phyloP scores from a whole-genome alignment of 2,797 vertebrate genomes.

The Phrynocephalus forsythii region DNA sequence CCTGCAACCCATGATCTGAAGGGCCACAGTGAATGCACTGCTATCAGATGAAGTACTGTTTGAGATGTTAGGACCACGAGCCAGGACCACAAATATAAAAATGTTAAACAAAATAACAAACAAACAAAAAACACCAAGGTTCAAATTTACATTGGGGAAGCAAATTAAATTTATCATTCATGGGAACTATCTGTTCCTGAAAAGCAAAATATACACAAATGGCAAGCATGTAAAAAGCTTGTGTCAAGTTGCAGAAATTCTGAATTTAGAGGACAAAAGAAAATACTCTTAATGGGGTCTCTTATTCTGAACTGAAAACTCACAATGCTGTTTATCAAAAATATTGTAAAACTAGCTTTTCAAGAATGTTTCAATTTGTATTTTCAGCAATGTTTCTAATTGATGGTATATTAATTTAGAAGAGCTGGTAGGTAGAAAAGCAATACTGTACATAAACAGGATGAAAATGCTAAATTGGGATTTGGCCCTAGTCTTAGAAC shows the following conservation, averaged over 20 bases:
- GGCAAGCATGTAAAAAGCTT: background rate
- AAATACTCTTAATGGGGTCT: background rate
- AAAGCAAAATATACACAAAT: background rate
- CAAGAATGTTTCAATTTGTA: too few relatives aligned
- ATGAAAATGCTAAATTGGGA: background rate
- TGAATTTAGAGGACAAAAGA: background rate
- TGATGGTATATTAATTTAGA: too few relatives aligned
- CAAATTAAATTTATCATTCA: background rate
- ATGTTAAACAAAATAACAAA: too few relatives aligned
- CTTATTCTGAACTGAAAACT: background rate
- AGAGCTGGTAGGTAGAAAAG: too few relatives aligned
- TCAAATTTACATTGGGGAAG: background rate
- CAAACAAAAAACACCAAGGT: background rate
- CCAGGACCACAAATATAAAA: too few relatives aligned
- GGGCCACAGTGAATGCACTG: too few relatives aligned
- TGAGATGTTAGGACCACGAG: too few relatives aligned
- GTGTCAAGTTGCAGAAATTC: background rate
- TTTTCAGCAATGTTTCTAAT: too few relatives aligned
- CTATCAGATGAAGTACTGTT: too few relatives aligned
- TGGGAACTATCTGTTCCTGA: background rate
- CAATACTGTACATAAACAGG: background rate
- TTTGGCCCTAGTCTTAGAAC: background rate
- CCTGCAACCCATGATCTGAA: too few relatives aligned
- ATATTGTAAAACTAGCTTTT: too few relatives aligned
- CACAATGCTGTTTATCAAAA: too few relatives aligned